Evolutionary conservation across 2,888 invertebrate genomes (phyloP).

Genomic region (Eledona agricola): DNA sequence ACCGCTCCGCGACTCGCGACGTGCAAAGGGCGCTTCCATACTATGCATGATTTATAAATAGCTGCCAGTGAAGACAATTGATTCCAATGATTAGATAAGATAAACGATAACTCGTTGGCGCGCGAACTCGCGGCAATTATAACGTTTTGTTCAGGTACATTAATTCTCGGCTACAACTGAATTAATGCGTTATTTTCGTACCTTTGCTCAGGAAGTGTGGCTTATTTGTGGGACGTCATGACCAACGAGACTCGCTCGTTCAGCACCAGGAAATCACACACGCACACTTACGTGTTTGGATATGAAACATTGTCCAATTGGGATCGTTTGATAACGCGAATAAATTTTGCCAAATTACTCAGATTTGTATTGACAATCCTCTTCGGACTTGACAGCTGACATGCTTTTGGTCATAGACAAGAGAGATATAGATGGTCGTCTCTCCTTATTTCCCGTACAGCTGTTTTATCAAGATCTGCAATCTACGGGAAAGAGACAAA

Average conservation of each 20-base stretch:
- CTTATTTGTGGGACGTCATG: slow-evolving; percentile 23
- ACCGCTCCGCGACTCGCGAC: slow-evolving; percentile 12
- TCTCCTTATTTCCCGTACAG: too few species aligned
- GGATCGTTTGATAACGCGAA: slow-evolving; percentile 22
- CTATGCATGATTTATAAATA: slow-evolving; percentile 21
- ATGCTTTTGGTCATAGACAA: slow-evolving; percentile 13
- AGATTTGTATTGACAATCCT: slow-evolving; percentile 25
- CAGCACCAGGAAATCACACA: slow-evolving; percentile 21
- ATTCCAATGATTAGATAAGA: slow-evolving; percentile 18
- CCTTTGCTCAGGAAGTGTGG: slow-evolving; percentile 28
- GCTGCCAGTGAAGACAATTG: slow-evolving; percentile 16
- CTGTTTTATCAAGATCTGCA: too few species aligned
- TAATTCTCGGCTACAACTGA: slow-evolving; percentile 6
- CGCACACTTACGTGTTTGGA: slow-evolving; percentile 24
- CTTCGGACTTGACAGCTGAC: slow-evolving; percentile 25
- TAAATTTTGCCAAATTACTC: slow-evolving; percentile 23
- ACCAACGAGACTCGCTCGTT: slow-evolving; percentile 1
- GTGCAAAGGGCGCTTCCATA: slow-evolving; percentile 9
- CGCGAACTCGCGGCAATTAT: slow-evolving; percentile 21
- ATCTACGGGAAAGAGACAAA: too few species aligned
- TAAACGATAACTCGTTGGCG: slow-evolving; percentile 12
- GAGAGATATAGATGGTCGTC: too few species aligned
- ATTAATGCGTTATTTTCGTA: slow-evolving; percentile 21
- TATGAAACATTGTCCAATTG: slow-evolving; percentile 21
- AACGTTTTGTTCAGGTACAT: neutral